Conservation (phyloP, 2,888 invertebrate species). For the Caenorhabditis zanzibari region DNA sequence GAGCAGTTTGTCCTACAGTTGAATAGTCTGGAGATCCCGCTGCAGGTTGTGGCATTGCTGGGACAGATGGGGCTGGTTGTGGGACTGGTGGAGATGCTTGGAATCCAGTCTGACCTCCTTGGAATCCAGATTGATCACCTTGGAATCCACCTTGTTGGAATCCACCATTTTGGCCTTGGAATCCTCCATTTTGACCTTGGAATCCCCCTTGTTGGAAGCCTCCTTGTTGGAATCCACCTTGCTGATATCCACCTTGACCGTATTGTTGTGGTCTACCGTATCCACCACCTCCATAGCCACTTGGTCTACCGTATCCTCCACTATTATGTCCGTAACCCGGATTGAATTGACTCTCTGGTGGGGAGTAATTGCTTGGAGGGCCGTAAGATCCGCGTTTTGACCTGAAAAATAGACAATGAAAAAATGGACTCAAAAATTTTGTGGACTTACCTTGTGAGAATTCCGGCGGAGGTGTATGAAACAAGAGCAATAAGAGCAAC, state of each 20-base stretch:
- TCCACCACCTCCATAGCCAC: conserved; percentile 55
- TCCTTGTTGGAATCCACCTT: conserved; percentile 35
- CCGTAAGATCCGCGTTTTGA: conserved; percentile 59
- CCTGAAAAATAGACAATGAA: conserved; percentile 11
- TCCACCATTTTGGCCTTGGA: conserved; percentile 38
- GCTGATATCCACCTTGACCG: conserved; percentile 49
- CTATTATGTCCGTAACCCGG: conserved; percentile 46
- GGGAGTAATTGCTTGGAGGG: conserved; percentile 49
- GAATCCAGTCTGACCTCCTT: conserved; percentile 28
- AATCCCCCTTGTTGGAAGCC: conserved; percentile 54
- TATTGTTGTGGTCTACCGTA: conserved; percentile 41
- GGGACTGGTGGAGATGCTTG: conserved; percentile 41
- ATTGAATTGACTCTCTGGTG: conserved; percentile 40
- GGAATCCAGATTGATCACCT: conserved; percentile 14
- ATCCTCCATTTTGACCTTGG: conserved; percentile 37
- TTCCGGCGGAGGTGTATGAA: conserved; percentile 25
- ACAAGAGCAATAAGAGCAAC: conserved; percentile 25
- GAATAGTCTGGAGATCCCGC: conserved; percentile 50
- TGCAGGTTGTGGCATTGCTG: conserved; percentile 15
- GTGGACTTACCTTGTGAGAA: conserved; percentile 25
- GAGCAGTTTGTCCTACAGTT: conserved; percentile 57
- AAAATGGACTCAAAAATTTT: neutral
- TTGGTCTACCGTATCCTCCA: conserved; percentile 56
- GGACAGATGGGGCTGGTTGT: conserved; percentile 23
- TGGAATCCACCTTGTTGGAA: conserved; percentile 31